Evolutionary conservation across 2,113 vertebrate species (phyloP), one percentile per base, ranked within the genome.

Genomic region (Festucalex cinctus): DNA sequence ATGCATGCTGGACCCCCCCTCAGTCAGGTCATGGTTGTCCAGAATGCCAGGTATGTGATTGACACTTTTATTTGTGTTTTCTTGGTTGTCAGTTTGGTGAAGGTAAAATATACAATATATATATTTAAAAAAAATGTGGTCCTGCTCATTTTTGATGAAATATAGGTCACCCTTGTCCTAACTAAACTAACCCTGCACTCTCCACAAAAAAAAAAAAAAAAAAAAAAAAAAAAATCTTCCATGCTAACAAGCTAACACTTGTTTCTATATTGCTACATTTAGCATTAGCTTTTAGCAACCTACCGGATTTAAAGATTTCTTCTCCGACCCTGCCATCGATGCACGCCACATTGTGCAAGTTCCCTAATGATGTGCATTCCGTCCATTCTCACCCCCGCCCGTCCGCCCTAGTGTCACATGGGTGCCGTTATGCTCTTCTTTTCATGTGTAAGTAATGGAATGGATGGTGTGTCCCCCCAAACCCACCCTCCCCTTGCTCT

Each of bases 1-100:
- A 90, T 91, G 90, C 93, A 90, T 91, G 90, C 85, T 92, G 94
- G 93, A 90, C 90, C 84, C 87, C 60, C 63, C 81, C 92, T 90
- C 94, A 98, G 97, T 90, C 97, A 99, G 97, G 97, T 99, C 91
- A 99, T 99, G 97, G 97, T 99, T 94, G 97, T 99, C 93, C 97
- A 99, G 94, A 99, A 99, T 68, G 96, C 97, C 92, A 98, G 97
- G 92, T 93, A 93, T 92, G 92, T 92, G 85, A 85, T 75, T 67
- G 60, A 44, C 77, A 80, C 77, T 86, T 77, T 70, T 83, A 68
- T 76, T 82, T 82, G 57, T 83, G 57, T 83, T 85, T 78, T 84
- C 77, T 70, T 83, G 80, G 22, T 80, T 79, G 78, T 83, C 69
- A 77, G 73, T 85, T 82, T 78, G 84, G 76, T 83, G 71, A 78